Conservation (phyloP, 2,113 vertebrate genomes). For the Nothocercus nigrocapillus region DNA sequence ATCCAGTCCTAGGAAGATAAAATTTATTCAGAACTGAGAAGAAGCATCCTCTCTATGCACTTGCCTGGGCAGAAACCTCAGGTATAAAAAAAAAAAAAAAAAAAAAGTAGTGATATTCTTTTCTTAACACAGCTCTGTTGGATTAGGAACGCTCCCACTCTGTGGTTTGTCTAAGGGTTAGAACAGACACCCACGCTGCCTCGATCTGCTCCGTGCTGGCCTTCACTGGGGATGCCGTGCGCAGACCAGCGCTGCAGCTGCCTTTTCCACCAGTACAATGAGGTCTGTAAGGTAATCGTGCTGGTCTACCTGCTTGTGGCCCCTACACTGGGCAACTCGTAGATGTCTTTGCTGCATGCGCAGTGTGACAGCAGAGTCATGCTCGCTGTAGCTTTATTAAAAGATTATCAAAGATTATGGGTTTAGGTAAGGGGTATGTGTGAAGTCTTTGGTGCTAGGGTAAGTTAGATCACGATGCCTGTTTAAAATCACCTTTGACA, state of each 20-base stretch:
- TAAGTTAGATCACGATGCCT: background rate
- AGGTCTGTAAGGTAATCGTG: background rate
- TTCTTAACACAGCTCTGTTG: background rate
- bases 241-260: background rate
- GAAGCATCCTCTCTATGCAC: background rate
- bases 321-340: background rate
- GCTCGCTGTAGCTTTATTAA: background rate
- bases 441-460: background rate
- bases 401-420: background rate
- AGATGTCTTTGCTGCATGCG: background rate
- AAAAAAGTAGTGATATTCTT: background rate
- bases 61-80: background rate
- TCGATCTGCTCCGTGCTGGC: background rate
- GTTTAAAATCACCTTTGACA: background rate
- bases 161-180: background rate
- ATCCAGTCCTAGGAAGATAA: slow-evolving; percentile 81
- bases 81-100: background rate
- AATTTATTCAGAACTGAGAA: background rate
- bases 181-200: background rate
- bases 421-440: background rate
- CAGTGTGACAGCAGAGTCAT: background rate
- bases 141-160: background rate
- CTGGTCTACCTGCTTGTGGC: background rate
- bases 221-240: background rate
- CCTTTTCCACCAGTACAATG: no score